Evolutionary conservation across 1,140 invertebrate genomes (phyloP), one percentile per base, ranked within the genome.

Genomic region (Matsumurasca onukii): DNA sequence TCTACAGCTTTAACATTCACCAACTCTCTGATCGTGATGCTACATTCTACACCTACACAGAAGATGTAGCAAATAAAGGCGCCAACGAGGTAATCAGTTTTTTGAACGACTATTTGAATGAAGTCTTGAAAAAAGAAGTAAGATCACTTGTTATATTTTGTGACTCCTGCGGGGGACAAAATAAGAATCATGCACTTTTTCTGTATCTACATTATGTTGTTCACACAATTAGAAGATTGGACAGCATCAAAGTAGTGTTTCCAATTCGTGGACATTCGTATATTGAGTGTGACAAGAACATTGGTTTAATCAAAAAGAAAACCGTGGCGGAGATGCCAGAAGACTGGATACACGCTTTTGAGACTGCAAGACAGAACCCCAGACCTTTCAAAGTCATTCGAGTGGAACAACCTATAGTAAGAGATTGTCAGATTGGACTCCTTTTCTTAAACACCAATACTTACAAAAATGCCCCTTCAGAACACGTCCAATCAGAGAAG

Each of bases 401-500:
- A 22, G 20, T 29, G 39, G 24, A 64, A 22, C 70, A 71, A 67
- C n/a, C n/a, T n/a, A n/a, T n/a, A n/a, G n/a, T n/a, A 45, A 66
- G 52, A n/a, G 39, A 15, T 63, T 69, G n/a, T 52, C 30, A 55
- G 31, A 31, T 30, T 71, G 70, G 67, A 63, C 55, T 45, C 68
- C n/a, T 31, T 52, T 69, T 52, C 65, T 71, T 24, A 30, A 62
- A 20, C 31, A 48, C n/a, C 64, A 55, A 15, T 71, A 45, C 51
- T 15, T 29, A 30, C 45, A 57, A 29, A 71, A 67, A 66, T 69
- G 67, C 57, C 70, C 70, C 20, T 65, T 71, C 48, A 29, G 25
- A 31, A 71, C 67, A 22, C 17, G 62, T 20, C 70, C 70, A 34
- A 66, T 71, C 29, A 71, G 49, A 55, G 67, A 68, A 68, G n/a